A percentile compares a stretch with the other conserved stretches of the same genome.
Evolutionary conservation across 1,140 invertebrate genomes (phyloP).

Genomic region (Trichonephila clavata): DNA sequence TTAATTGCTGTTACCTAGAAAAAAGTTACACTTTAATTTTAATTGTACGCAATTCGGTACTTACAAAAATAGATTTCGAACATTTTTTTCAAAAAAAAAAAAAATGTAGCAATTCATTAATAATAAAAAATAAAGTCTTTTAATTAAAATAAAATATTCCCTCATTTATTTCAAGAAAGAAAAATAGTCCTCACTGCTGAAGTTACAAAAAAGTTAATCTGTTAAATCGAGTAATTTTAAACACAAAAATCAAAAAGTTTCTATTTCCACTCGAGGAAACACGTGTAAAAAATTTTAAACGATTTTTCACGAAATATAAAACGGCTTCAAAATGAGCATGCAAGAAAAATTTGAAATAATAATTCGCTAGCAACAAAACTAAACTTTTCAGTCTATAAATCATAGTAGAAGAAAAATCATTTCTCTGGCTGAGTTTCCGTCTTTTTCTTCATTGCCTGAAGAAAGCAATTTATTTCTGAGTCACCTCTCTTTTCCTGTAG

Average conservation of each 20-base stretch:
- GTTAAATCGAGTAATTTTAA: neutral
- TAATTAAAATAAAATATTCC: no score
- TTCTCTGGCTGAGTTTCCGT: slow-evolving; percentile 53
- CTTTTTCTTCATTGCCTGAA: slow-evolving; percentile 64
- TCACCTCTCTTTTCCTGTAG: slow-evolving; percentile 52
- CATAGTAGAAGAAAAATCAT: slow-evolving; percentile 65
- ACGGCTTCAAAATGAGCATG: neutral
- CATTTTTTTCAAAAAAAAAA: no score
- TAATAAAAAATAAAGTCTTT: no score
- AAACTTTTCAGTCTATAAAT: slow-evolving; percentile 65
- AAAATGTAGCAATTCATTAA: no score
- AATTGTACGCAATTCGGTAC: no score
- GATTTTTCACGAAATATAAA: slow-evolving; percentile 36
- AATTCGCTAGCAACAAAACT: slow-evolving; percentile 44
- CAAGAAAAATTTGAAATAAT: slow-evolving; percentile 58
- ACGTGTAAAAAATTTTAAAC: slow-evolving; percentile 49
- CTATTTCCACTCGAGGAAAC: neutral
- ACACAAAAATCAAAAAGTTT: neutral
- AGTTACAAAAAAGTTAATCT: neutral
- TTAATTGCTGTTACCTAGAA: no score
- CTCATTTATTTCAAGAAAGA: no score
- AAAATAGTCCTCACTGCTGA: no score
- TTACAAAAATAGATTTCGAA: no score
- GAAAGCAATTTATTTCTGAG: slow-evolving; percentile 68
- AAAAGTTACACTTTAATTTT: no score